These are phyloP conservation scores for Leptura quadrifasciata DNA, from an alignment of 2,888 invertebrate species.

Conservation along the genomic window DNA sequence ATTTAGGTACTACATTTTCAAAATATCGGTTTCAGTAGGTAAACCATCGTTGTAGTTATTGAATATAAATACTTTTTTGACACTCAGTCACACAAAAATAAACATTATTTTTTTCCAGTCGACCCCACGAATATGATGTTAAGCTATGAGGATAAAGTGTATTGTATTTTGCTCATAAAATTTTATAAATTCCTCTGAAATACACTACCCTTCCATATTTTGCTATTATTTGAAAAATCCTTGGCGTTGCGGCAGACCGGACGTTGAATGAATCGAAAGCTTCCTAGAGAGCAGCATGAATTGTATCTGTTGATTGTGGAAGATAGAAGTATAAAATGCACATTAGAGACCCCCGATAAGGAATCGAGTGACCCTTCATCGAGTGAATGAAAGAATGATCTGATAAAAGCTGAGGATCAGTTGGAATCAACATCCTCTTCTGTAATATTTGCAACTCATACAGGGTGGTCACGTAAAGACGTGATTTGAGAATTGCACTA, in stretches of 20 bases:
- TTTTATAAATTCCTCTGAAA: conserved; percentile 33
- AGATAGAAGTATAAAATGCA: conserved; percentile 64
- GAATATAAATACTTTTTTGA: too few relatives aligned
- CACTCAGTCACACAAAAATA: too few relatives aligned
- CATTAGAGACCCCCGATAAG: conserved; percentile 62
- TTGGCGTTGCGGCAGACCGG: conserved; percentile 63
- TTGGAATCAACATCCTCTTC: conserved; percentile 19
- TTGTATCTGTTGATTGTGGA: conserved; percentile 62
- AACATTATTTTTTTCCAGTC: too few relatives aligned
- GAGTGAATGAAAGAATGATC: conserved; percentile 47
- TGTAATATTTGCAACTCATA: not conserved
- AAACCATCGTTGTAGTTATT: too few relatives aligned
- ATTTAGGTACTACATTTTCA: too few relatives aligned
- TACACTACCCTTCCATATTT: conserved; percentile 37
- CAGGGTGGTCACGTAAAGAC: not conserved
- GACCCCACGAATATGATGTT: not conserved
- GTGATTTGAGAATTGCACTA: too few relatives aligned
- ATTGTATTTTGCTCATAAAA: conserved; percentile 18
- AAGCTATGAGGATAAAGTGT: not conserved
- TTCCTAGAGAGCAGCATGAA: conserved; percentile 51
- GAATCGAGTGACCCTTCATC: conserved; percentile 60
- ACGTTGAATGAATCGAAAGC: conserved; percentile 61
- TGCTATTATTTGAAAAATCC: conserved; percentile 61
- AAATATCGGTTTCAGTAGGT: too few relatives aligned
- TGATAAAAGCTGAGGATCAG: conserved; percentile 40